Conservation (phyloP, 2,113 vertebrate genomes). For the Pseudonaja textilis region DNA sequence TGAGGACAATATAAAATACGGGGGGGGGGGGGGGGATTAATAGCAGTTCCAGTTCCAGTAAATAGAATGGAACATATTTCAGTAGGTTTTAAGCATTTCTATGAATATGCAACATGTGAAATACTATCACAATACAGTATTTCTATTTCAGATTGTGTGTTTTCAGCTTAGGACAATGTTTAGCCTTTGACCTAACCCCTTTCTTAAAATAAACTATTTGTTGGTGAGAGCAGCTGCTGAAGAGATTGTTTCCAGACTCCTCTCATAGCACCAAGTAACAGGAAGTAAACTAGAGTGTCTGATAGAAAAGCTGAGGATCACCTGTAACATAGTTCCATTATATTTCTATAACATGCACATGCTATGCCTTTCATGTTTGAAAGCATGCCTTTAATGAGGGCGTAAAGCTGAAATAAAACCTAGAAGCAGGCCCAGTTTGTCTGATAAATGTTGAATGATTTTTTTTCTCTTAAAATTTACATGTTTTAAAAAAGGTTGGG, state of each 20-base stretch:
- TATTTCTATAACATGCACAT: background rate
- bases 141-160: conserved; percentile 58
- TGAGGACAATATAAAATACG: background rate
- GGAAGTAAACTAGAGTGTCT: conserved; percentile 43
- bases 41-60: background rate
- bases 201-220: conserved; percentile 84
- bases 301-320: conserved; percentile 21
- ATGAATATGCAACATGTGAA: conserved; percentile 25
- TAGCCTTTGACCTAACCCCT: conserved; percentile 80
- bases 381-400: rapidly evolving
- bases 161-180: conserved; percentile 69
- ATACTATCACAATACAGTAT: conserved; percentile 44
- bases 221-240: conserved; percentile 80
- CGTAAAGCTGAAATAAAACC: background rate
- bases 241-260: conserved; percentile 85
- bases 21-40: background rate
- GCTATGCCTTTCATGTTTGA: rapidly evolving
- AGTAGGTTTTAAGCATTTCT: conserved; percentile 33
- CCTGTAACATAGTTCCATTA: rapidly evolving
- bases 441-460: background rate
- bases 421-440: rapidly evolving
- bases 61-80: background rate
- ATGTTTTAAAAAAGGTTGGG: background rate
- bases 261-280: conserved; percentile 31
- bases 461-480: background rate